Conservation (phyloP, 2,888 invertebrate species). For the Caenorhabditis sp. region DNA sequence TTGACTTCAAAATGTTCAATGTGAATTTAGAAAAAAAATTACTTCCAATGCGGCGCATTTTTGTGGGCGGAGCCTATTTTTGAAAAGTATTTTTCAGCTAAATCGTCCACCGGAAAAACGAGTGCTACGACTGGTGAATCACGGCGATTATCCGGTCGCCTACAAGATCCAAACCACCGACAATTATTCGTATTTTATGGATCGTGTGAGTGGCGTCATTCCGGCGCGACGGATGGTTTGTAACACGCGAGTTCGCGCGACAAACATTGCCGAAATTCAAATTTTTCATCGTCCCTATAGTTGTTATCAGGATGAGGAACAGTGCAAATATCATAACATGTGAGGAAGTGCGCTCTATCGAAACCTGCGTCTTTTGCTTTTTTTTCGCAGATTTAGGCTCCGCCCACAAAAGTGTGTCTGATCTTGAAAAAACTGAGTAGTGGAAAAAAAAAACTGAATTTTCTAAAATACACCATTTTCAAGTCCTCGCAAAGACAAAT, state of each 20-base stretch:
- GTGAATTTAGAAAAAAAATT: too few relatives aligned
- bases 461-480: too few relatives aligned
- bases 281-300: conserved; percentile 8
- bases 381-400: too few relatives aligned
- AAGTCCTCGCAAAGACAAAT: conserved; percentile 48
- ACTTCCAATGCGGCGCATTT: too few relatives aligned
- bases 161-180: conserved; percentile 51
- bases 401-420: too few relatives aligned
- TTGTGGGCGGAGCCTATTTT: too few relatives aligned
- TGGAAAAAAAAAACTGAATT: too few relatives aligned
- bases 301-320: conserved; percentile 4
- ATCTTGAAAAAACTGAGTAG: too few relatives aligned
- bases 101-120: conserved; percentile 39
- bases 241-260: conserved; percentile 8
- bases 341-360: too few relatives aligned
- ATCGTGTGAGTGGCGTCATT: conserved; percentile 37
- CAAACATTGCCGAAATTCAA: conserved; percentile 3
- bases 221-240: conserved; percentile 26
- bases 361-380: too few relatives aligned
- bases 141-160: conserved; percentile 50
- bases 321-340: conserved; percentile 9
- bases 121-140: conserved; percentile 34
- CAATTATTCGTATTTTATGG: conserved; percentile 50
- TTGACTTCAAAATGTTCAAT: too few relatives aligned
- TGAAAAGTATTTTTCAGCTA: conserved; percentile 15